phyloP scores from a whole-genome alignment of 2,888 invertebrate species.

The Platycnemis pennipes region DNA sequence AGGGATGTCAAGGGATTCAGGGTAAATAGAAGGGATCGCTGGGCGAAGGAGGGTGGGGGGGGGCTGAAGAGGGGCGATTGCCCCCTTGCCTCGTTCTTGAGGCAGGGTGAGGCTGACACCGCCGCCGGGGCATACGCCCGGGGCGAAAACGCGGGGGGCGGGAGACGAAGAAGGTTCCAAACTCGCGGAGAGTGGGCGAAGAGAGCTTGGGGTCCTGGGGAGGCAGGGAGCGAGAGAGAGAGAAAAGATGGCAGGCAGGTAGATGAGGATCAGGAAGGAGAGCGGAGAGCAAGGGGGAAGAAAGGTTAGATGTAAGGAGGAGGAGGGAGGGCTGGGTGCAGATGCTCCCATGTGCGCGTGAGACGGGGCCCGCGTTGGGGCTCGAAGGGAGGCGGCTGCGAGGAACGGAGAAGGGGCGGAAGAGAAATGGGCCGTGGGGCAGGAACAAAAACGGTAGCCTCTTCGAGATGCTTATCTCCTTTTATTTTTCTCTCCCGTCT shows the following conservation, averaged over 20 bases:
- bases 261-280: neutral
- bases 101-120: neutral
- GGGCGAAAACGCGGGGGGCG: neutral
- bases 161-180: neutral
- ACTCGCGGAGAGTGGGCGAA: neutral
- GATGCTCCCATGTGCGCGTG: neutral
- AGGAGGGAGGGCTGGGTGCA: conserved; percentile 20
- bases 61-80: neutral
- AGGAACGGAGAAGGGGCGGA: neutral
- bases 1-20: neutral
- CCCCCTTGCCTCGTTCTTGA: neutral
- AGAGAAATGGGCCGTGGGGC: neutral
- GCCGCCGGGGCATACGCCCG: neutral
- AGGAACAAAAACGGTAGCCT: neutral
- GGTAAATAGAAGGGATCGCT: neutral
- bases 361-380: neutral
- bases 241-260: conserved; percentile 35
- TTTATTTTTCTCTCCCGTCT: neutral
- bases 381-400: neutral
- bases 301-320: neutral
- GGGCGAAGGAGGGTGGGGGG: neutral
- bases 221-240: neutral
- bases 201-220: neutral
- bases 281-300: neutral
- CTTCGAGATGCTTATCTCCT: conserved; percentile 17